Percentiles rank a stretch among this genome's conserved stretches.
Conservation (phyloP, 2,888 invertebrate genomes). For the Nipponacmea schrenckii region DNA sequence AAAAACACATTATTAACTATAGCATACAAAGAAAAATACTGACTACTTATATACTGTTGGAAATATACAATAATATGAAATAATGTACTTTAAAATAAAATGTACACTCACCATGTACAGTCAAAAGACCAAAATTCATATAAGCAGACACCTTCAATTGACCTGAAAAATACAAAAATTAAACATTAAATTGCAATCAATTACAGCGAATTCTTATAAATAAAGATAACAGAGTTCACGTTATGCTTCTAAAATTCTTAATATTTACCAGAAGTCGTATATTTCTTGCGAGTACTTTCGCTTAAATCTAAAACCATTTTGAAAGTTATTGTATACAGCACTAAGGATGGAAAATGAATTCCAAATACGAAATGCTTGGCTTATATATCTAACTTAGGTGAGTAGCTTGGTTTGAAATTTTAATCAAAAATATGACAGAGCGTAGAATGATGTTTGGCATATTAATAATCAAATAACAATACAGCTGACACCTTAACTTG, state of each 20-base stretch:
- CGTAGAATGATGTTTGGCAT: neutral
- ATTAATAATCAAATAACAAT: constrained; percentile 5
- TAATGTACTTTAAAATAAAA: too few relatives aligned
- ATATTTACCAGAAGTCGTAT: neutral
- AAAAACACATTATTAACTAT: constrained; percentile 2
- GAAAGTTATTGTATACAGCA: neutral
- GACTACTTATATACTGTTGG: too few relatives aligned
- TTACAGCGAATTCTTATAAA: too few relatives aligned
- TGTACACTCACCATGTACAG: constrained; percentile 56
- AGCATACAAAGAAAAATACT: neutral
- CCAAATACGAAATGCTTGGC: neutral
- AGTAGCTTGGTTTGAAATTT: constrained; percentile 1
- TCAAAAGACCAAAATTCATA: constrained; percentile 62
- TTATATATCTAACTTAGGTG: neutral
- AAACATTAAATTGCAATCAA: neutral
- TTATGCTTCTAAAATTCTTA: neutral
- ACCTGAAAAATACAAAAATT: constrained; percentile 44
- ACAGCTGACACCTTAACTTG: neutral
- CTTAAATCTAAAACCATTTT: neutral
- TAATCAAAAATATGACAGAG: constrained; percentile 1
- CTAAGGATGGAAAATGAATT: too few relatives aligned
- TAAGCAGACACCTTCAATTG: constrained; percentile 59
- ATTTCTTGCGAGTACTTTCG: neutral
- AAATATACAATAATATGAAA: too few relatives aligned
- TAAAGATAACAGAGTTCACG: too few relatives aligned